Percentiles rank a stretch among this genome's conserved stretches.
phyloP scores from a whole-genome alignment of 1,140 invertebrate species.

The Lysiphlebus fabarum region DNA sequence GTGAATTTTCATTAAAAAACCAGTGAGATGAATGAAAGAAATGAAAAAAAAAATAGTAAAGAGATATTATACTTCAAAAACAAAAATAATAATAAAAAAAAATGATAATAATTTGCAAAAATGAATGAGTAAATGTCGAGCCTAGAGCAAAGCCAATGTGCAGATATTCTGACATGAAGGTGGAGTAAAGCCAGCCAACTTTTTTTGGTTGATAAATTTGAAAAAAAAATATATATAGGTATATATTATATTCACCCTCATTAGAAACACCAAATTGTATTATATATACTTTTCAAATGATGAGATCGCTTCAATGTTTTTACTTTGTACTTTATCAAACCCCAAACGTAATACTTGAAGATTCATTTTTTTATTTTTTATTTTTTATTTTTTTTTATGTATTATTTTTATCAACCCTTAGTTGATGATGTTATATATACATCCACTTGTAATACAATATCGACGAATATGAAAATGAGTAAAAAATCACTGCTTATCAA shows the following conservation, averaged over 20 bases:
- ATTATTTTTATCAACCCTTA: neutral
- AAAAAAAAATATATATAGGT: slow-evolving; percentile 32
- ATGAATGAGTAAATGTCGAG: neutral
- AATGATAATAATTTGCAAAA: too few species aligned
- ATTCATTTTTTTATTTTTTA: neutral
- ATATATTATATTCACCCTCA: slow-evolving; percentile 40
- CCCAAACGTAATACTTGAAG: neutral
- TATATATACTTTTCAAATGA: slow-evolving; percentile 31
- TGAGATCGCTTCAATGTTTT: slow-evolving; percentile 27
- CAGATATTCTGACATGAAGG: neutral
- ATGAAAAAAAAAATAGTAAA: slow-evolving; percentile 6
- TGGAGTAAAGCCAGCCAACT: neutral
- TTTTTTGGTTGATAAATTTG: neutral
- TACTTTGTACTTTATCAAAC: neutral
- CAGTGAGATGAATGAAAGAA: slow-evolving; percentile 22
- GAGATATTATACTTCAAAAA: too few species aligned
- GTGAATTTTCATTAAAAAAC: slow-evolving; percentile 23
- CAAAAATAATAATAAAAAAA: too few species aligned
- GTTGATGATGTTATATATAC: too few species aligned
- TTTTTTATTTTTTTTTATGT: neutral
- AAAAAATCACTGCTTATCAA: too few species aligned
- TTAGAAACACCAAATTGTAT: slow-evolving; percentile 36
- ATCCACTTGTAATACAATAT: too few species aligned
- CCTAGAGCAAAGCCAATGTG: neutral
- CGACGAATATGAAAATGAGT: too few species aligned